These are phyloP conservation scores for Latheticus oryzae DNA, from an alignment of 2,888 invertebrate genomes.

Conservation along the genomic window DNA sequence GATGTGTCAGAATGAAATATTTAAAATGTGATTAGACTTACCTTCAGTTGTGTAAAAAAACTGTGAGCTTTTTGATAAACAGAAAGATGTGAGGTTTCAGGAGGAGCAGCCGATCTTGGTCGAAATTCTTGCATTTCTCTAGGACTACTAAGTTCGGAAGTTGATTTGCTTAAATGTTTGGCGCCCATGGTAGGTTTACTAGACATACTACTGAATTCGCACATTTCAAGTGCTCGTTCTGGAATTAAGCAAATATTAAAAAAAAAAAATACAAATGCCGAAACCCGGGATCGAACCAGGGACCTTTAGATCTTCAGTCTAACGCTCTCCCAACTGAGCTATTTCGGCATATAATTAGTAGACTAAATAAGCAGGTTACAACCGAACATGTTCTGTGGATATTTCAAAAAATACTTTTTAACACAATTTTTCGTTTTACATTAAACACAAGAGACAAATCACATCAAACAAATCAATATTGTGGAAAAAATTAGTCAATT, in stretches of 20 bases:
- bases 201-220: constrained; percentile 59
- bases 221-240: constrained; percentile 63
- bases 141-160: constrained; percentile 81
- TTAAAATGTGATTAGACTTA: constrained; percentile 57
- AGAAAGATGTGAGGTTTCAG: constrained; percentile 72
- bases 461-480: too few species aligned
- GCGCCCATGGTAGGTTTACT: constrained; percentile 60
- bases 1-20: too few species aligned
- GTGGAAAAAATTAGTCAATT: too few species aligned
- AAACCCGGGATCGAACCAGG: constrained; percentile 46
- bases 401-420: too few species aligned
- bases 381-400: too few species aligned
- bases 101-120: constrained; percentile 68
- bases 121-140: constrained; percentile 67
- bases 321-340: constrained; percentile 75
- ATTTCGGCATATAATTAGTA: constrained; percentile 41
- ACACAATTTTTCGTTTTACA: too few species aligned
- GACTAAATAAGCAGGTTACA: too few species aligned
- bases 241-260: constrained; percentile 49
- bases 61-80: constrained; percentile 86
- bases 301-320: constrained; percentile 76
- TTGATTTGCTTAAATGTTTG: constrained; percentile 83
- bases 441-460: too few species aligned
- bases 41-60: constrained; percentile 84
- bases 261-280: constrained; percentile 35